phyloP scores from a whole-genome alignment of 2,888 invertebrate species.

The Lampropteryx suffumata region DNA sequence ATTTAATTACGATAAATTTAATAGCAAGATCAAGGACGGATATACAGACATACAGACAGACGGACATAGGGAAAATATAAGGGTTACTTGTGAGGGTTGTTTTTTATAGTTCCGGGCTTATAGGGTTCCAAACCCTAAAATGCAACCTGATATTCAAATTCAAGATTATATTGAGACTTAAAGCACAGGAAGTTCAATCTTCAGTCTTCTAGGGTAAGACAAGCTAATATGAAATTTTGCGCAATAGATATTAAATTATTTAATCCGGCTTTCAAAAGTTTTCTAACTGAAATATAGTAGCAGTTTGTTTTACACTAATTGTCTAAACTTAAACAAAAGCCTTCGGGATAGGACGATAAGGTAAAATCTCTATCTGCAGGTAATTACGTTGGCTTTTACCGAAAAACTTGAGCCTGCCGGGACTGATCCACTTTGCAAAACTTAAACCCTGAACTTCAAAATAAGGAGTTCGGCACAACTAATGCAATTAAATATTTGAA shows the following conservation, averaged over 20 bases:
- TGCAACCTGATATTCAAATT: no score
- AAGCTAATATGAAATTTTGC: no score
- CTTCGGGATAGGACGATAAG: conserved; percentile 33
- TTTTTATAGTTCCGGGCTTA: no score
- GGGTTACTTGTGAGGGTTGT: no score
- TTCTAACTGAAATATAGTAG: conserved; percentile 14
- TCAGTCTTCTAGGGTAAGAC: no score
- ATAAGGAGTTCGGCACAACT: conserved; percentile 54
- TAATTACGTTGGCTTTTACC: conserved; percentile 47
- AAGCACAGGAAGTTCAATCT: no score
- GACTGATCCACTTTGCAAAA: conserved; percentile 58
- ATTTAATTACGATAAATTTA: no score
- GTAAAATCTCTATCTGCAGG: conserved; percentile 42
- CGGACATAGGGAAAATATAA: no score
- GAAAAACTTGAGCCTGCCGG: conserved; percentile 47
- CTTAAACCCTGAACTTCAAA: conserved; percentile 58
- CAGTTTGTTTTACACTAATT: conserved; percentile 21
- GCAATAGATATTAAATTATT: conserved; percentile 3
- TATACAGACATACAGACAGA: no score
- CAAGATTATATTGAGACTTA: no score
- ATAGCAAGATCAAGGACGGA: no score
- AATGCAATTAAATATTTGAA: conserved; percentile 56
- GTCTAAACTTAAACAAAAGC: conserved; percentile 31
- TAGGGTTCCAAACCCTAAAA: no score
- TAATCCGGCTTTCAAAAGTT: not conserved